These are phyloP conservation scores for Stylophora pistillata DNA, from an alignment of 64 coral and sea anemone genomes.

Conservation along the genomic window DNA sequence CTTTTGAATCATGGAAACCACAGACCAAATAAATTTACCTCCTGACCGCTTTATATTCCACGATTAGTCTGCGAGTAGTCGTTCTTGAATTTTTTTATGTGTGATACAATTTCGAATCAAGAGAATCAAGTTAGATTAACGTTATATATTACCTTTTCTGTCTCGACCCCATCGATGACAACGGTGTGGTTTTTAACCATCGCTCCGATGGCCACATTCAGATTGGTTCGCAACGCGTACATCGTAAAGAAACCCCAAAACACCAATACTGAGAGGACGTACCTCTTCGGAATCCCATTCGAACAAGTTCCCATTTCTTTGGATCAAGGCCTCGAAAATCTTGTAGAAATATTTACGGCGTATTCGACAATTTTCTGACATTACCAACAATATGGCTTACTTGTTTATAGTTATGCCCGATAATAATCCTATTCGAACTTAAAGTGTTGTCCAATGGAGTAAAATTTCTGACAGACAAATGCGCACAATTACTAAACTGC, in stretches of 20 bases:
- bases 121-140: too few species aligned
- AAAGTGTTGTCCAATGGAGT: too few species aligned
- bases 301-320: not conserved
- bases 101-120: not conserved
- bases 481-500: too few species aligned
- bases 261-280: conserved; percentile 68
- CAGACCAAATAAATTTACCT: too few species aligned
- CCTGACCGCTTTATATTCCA: too few species aligned
- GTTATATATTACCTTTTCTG: conserved; percentile 27
- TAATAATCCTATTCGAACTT: too few species aligned
- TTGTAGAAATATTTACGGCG: not conserved
- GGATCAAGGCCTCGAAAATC: not conserved
- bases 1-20: too few species aligned
- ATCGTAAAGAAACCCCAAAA: conserved; percentile 84
- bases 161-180: conserved; percentile 36
- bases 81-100: too few species aligned
- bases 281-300: conserved; percentile 79
- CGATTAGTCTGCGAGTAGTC: too few species aligned
- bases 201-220: conserved; percentile 87
- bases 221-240: conserved; percentile 77
- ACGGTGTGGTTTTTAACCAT: conserved; percentile 85
- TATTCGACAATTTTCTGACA: not conserved
- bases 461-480: too few species aligned
- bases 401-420: too few species aligned
- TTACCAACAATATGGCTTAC: not conserved